phyloP scores from a whole-genome alignment of 2,797 vertebrate species.

The Spinus olivaceus region DNA sequence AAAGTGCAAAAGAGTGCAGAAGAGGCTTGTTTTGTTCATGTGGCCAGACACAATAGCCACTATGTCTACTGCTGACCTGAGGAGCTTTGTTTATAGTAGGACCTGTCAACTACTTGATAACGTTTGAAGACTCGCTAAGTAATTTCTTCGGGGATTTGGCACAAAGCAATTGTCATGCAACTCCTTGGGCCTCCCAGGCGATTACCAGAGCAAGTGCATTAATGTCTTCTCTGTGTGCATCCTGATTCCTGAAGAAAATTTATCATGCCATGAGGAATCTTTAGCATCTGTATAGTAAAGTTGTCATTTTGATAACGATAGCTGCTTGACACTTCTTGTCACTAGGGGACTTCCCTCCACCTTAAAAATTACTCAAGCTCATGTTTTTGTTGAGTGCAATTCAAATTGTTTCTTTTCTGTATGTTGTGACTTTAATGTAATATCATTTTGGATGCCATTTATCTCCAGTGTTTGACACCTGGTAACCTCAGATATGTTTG shows the following conservation, averaged over 20 bases:
- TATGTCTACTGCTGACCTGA: neutral
- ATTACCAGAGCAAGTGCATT: neutral
- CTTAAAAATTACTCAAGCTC: neutral
- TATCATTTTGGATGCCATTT: neutral
- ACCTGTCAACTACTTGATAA: neutral
- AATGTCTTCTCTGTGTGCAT: neutral
- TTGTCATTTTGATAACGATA: neutral
- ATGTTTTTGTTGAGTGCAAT: neutral
- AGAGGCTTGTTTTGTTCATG: neutral
- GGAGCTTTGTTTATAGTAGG: neutral
- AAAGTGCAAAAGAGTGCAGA: neutral
- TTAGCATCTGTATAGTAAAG: neutral
- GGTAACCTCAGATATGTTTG: neutral
- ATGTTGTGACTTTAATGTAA: neutral
- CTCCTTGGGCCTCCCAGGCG: neutral
- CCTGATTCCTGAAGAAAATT: neutral
- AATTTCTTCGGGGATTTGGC: neutral
- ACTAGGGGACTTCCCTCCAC: neutral
- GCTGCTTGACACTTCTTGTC: neutral
- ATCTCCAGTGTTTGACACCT: neutral
- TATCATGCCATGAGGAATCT: neutral
- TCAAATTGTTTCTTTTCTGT: neutral
- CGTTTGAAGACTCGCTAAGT: neutral
- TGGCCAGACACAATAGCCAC: neutral
- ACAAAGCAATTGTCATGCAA: fast-evolving